Conservation (phyloP, 1,140 invertebrate species). For the Agrilus planipennis region DNA sequence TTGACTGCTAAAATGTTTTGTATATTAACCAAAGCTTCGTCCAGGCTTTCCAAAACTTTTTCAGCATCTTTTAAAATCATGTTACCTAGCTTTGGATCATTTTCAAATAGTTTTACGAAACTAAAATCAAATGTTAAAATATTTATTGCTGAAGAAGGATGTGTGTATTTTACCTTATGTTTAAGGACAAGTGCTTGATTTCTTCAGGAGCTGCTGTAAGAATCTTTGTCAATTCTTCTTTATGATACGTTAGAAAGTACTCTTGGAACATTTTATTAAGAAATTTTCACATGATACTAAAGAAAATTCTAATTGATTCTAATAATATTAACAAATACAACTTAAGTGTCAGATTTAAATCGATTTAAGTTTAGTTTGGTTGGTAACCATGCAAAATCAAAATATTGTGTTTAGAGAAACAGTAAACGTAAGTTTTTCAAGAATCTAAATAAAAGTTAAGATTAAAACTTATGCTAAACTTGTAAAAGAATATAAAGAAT, state of each 20-base stretch:
- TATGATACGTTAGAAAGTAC: slow-evolving; percentile 20
- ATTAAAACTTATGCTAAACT: too few species aligned
- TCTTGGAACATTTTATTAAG: slow-evolving; percentile 23
- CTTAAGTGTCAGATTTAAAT: too few species aligned
- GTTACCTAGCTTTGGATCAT: slow-evolving; percentile 41
- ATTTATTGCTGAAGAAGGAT: slow-evolving; percentile 3
- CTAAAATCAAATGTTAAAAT: slow-evolving; percentile 34
- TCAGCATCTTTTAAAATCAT: slow-evolving; percentile 43
- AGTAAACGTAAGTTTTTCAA: too few species aligned
- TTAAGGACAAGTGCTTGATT: slow-evolving; percentile 33
- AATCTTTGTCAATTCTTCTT: slow-evolving; percentile 34
- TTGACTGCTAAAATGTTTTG: slow-evolving; percentile 43
- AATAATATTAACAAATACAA: too few species aligned
- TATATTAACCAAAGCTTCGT: slow-evolving; percentile 46
- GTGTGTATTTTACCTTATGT: slow-evolving; percentile 35
- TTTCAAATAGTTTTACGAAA: slow-evolving; percentile 51
- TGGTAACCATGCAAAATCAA: too few species aligned
- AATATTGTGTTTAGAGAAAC: too few species aligned
- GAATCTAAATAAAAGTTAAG: too few species aligned
- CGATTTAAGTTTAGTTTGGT: too few species aligned
- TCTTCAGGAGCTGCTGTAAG: slow-evolving; percentile 31
- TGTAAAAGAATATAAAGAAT: too few species aligned
- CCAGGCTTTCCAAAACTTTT: slow-evolving; percentile 45
- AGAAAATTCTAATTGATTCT: too few species aligned
- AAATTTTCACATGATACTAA: too few species aligned